phyloP scores from a whole-genome alignment of 2,113 vertebrate species.

The Pterophyllum scalare region DNA sequence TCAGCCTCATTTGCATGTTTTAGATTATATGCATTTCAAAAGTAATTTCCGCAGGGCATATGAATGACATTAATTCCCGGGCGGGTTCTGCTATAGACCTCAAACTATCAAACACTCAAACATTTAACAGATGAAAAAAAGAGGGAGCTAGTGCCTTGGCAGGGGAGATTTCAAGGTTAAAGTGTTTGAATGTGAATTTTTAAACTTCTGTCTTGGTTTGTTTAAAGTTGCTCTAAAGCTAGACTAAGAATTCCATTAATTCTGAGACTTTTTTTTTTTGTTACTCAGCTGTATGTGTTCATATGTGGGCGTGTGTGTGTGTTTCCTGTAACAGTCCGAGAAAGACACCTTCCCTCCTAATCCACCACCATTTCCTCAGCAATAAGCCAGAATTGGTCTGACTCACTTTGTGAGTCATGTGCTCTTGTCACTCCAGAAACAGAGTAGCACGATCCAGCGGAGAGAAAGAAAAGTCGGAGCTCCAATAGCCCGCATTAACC shows the following conservation, averaged over 20 bases:
- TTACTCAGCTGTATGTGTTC: background rate
- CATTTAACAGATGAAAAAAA: constrained; percentile 86
- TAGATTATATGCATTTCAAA: constrained; percentile 99
- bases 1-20: constrained; percentile 98
- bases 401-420: constrained; percentile 73
- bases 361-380: constrained; percentile 68
- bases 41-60: constrained; percentile 98
- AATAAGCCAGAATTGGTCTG: constrained; percentile 64
- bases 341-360: constrained; percentile 71
- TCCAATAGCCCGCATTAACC: constrained; percentile 35
- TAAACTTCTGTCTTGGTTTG: constrained; percentile 82
- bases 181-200: constrained; percentile 84
- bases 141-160: constrained; percentile 78
- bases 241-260: constrained; percentile 70
- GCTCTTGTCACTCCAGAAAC: constrained; percentile 59
- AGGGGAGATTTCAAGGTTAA: constrained; percentile 88
- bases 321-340: constrained; percentile 60
- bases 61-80: constrained; percentile 97
- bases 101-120: constrained; percentile 88
- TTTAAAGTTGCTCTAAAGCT: constrained; percentile 79
- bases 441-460: constrained; percentile 34
- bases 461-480: constrained; percentile 23
- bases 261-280: constrained; percentile 39
- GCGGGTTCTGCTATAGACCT: constrained; percentile 87
- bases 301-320: background rate